Base-by-base conservation (phyloP, 2,797 vertebrate species). In the Cichlasoma orientale region DNA sequence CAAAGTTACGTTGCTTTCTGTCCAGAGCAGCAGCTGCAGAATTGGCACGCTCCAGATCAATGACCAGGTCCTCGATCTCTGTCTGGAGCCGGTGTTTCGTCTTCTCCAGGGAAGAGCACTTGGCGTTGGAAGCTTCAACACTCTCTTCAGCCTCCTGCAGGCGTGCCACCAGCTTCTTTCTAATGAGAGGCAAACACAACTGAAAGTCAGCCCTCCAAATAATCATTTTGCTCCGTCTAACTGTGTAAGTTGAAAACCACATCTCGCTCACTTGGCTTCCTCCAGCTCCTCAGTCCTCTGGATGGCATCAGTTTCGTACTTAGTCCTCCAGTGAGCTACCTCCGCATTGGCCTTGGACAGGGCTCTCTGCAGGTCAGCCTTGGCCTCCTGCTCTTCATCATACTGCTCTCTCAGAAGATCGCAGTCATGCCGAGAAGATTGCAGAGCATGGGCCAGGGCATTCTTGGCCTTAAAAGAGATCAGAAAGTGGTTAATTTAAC, bases 271-370 rank as follows among this genome's bases (percentile, higher is more conserved):
- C 98, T 99, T 99, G 85, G 98, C 97, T 83, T 98, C 97, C 88
- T 99, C 97, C 79, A 99, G 94, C 86, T 98, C 97, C 92, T 98
- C 97, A 0, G 97, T 99, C 89, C 97, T 97, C 87, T 97, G 97
- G 86, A 99, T 98, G 87, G 97, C 97, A 0, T 99, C 97, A 0
- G 97, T 98, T 92, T 98, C 97, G 0, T 98, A 99, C 88, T 98
- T 99, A 78, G 96, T 98, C 90, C 97, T 97, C 97, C 98, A 98
- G 85, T 98, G 97, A 61, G 98, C 96, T 72, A 99, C 97, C 91
- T 98, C 98, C 0, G 95, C 94, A 0, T 99, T 98, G 87, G 97
- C 97, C 86, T 98, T 98, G 82, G 97, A 98, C 80, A 98, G 88
- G 77, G 95, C 94, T 86, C 97, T 94, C 94, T 98, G 97, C 63